Evolutionary conservation across 2,797 vertebrate species (phyloP).

Genomic region (Gymnodraco acuticeps): DNA sequence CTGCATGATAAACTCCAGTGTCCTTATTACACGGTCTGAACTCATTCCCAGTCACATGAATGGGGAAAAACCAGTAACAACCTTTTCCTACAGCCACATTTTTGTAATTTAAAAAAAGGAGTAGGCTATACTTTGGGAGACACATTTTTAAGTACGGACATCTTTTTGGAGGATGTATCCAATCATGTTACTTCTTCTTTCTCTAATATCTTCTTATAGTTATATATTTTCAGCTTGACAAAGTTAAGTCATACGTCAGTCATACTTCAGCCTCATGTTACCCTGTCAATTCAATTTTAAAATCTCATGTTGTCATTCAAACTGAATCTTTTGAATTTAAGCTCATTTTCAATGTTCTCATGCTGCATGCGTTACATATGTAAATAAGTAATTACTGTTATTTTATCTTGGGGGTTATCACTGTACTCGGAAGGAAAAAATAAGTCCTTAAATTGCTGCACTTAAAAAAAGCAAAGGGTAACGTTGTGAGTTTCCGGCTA

Average conservation of each 20-base stretch:
- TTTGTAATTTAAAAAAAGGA: not conserved
- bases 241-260: not conserved
- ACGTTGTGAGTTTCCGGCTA: conserved; percentile 27
- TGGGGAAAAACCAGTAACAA: not conserved
- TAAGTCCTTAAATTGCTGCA: conserved; percentile 1
- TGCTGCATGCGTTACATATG: not conserved
- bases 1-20: conserved; percentile 22
- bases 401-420: conserved; percentile 6
- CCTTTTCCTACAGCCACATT: not conserved
- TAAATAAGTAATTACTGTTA: conserved; percentile 1
- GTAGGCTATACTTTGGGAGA: not conserved
- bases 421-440: not conserved
- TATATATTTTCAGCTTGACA: not conserved
- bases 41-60: conserved; percentile 24
- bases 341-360: not conserved
- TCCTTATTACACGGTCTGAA: conserved; percentile 26
- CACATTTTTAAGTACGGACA: not conserved
- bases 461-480: conserved; percentile 12
- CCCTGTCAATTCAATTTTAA: not conserved
- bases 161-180: not conserved
- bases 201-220: not conserved
- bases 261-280: not conserved
- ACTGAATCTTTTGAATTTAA: not conserved
- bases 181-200: conserved; percentile 2
- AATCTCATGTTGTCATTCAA: not conserved